Evolutionary conservation across 2,888 invertebrate species (phyloP).

Genomic region (Meliscaeva auricollis): DNA sequence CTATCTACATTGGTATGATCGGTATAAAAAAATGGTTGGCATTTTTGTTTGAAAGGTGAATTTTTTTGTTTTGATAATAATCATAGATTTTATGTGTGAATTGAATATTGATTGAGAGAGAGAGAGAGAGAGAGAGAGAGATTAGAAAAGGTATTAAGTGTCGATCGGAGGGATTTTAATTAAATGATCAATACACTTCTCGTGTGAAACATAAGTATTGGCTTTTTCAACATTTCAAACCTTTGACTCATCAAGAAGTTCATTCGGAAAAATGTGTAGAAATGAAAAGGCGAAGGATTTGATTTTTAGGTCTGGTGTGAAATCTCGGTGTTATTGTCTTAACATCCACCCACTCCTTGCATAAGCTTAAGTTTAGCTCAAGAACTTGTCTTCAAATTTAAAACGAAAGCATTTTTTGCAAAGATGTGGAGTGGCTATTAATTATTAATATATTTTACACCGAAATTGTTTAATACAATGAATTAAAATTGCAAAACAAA

Average conservation of each 20-base stretch:
- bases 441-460: too few species aligned
- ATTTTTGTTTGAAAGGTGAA: constrained; percentile 11
- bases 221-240: neutral
- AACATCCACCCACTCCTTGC: too few species aligned
- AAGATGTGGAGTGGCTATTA: too few species aligned
- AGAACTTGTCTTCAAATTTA: too few species aligned
- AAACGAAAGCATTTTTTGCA: too few species aligned
- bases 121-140: neutral
- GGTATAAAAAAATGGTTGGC: constrained; percentile 21
- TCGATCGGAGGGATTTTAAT: neutral
- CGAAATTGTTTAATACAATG: too few species aligned
- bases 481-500: too few species aligned
- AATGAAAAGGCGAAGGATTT: too few species aligned
- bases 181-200: neutral
- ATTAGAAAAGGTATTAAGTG: constrained; percentile 1
- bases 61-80: constrained; percentile 28
- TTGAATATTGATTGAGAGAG: neutral
- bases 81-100: constrained; percentile 32
- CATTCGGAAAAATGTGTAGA: too few species aligned
- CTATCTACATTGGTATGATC: neutral
- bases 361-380: too few species aligned
- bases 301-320: too few species aligned
- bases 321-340: too few species aligned
- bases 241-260: neutral
- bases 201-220: neutral